Conservation (phyloP, 2,797 vertebrate species). For the Lithobates sylvaticus region DNA sequence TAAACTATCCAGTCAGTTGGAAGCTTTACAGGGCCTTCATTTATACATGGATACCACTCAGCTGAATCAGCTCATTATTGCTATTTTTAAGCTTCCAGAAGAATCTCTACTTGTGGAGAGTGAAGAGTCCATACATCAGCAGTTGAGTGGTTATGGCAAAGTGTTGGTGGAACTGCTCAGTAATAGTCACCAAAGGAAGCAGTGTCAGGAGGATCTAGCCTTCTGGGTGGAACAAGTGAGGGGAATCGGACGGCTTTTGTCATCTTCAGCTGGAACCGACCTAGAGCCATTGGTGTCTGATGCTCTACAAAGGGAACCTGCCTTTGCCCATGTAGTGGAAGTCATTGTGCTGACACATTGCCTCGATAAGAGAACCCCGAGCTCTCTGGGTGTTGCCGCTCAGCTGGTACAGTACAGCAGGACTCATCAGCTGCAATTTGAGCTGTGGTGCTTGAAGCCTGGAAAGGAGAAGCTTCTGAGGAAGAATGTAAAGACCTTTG, state of each 20-base stretch:
- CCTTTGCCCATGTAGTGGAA: constrained; percentile 75
- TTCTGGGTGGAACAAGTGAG: constrained; percentile 80
- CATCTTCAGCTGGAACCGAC: constrained; percentile 76
- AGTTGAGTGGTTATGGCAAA: constrained; percentile 81
- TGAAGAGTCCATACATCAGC: constrained; percentile 57
- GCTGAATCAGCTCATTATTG: constrained; percentile 80
- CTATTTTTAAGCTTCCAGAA: constrained; percentile 83
- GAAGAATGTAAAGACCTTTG: constrained; percentile 71
- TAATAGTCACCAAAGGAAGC: constrained; percentile 65
- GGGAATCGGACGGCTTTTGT: constrained; percentile 81
- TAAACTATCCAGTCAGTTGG: constrained; percentile 75
- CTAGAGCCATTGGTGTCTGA: constrained; percentile 81
- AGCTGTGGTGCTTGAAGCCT: constrained; percentile 85
- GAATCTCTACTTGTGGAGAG: constrained; percentile 70
- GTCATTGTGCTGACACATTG: constrained; percentile 81
- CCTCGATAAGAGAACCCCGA: constrained; percentile 71
- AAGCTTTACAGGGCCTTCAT: constrained; percentile 81
- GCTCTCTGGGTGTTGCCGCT: constrained; percentile 67
- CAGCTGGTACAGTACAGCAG: constrained; percentile 81
- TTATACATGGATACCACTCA: constrained; percentile 75
- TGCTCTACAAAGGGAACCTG: constrained; percentile 77
- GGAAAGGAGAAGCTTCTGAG: constrained; percentile 69
- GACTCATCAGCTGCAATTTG: constrained; percentile 86
- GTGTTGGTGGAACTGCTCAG: constrained; percentile 83
- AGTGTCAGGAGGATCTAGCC: constrained; percentile 67